These are phyloP conservation scores for Eupeodes luniger DNA, from an alignment of 2,888 invertebrate genomes.

Conservation along the genomic window DNA sequence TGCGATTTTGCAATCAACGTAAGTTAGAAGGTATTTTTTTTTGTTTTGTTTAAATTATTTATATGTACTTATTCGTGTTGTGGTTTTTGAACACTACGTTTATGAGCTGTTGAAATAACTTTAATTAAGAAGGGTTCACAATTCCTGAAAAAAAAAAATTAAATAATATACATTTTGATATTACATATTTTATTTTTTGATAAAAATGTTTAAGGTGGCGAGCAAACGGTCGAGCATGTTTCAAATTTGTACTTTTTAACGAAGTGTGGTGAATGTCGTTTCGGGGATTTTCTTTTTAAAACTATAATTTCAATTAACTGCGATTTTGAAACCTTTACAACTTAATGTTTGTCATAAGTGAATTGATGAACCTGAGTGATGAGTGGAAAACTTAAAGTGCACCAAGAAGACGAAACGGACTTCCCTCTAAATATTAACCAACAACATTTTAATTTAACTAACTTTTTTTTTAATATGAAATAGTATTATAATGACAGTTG, in stretches of 20 bases:
- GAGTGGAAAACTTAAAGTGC: too few species aligned
- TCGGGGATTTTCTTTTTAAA: neutral
- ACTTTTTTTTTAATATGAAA: too few species aligned
- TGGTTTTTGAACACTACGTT: conserved; percentile 57
- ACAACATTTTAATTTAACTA: too few species aligned
- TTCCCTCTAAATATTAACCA: too few species aligned
- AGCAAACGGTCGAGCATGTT: conserved; percentile 37
- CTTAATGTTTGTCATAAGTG: too few species aligned
- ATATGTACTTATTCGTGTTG: conserved; percentile 26
- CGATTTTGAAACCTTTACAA: too few species aligned
- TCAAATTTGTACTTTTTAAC: neutral
- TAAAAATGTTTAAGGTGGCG: neutral
- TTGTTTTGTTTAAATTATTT: neutral
- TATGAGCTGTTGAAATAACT: conserved; percentile 39
- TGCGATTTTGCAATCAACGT: conserved; percentile 57
- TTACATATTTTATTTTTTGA: neutral
- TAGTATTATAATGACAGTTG: too few species aligned
- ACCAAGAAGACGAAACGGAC: too few species aligned
- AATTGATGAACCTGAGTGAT: too few species aligned
- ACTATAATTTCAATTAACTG: too few species aligned
- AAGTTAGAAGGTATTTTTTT: conserved; percentile 9
- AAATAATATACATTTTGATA: conserved; percentile 8
- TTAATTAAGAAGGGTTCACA: conserved; percentile 65
- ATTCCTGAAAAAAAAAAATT: conserved; percentile 49
- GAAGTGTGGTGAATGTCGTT: neutral